Percentiles rank a stretch among this genome's conserved stretches.
Evolutionary conservation across 2,797 vertebrate species (phyloP).

Genomic region (Pangasius krempfi): DNA sequence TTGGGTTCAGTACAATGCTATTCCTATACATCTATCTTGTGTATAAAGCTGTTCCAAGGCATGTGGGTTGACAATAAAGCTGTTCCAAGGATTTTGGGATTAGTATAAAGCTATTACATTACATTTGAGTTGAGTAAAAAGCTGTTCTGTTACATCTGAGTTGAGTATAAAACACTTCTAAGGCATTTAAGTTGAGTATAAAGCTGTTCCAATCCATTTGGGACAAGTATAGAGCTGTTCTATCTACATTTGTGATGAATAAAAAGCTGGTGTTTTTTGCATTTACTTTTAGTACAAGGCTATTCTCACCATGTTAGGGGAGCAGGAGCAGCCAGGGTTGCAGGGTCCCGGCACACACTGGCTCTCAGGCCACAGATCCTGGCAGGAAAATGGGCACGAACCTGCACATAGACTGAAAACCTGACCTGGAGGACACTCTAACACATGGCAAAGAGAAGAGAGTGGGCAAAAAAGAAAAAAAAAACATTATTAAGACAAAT

Average conservation of each 20-base stretch:
- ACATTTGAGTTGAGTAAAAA: background rate
- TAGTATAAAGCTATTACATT: background rate
- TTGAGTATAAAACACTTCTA: background rate
- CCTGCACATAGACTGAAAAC: constrained; percentile 76
- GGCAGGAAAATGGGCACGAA: constrained; percentile 79
- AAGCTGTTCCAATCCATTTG: background rate
- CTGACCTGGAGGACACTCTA: constrained; percentile 80
- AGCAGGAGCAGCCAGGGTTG: constrained; percentile 80
- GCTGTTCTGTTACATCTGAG: background rate
- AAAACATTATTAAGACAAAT: background rate
- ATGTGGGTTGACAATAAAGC: background rate
- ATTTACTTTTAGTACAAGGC: background rate
- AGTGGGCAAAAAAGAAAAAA: background rate
- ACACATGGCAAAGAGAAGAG: background rate
- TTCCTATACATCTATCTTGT: background rate
- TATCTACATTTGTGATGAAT: background rate
- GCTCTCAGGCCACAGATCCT: constrained; percentile 78
- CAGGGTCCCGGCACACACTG: constrained; percentile 78
- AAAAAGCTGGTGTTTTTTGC: background rate
- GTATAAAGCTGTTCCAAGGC: background rate
- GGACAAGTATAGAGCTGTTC: background rate
- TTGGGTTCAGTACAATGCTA: background rate
- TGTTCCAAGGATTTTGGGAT: background rate
- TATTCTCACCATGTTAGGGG: constrained; percentile 74
- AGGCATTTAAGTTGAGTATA: background rate